Conservation (phyloP, 2,888 invertebrate species). For the Harpalus rubripes region DNA sequence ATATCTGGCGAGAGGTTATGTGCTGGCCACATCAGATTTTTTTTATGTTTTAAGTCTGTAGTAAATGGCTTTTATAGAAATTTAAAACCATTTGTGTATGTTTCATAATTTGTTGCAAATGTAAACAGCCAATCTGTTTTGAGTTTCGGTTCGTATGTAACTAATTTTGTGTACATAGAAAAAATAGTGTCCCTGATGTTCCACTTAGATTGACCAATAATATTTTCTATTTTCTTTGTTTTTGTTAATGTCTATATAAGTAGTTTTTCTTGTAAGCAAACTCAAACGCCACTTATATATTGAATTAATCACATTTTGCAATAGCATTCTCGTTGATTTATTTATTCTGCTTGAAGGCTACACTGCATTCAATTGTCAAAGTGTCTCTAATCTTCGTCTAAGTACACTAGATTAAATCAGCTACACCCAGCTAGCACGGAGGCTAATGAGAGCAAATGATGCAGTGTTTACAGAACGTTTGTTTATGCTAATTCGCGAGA, state of each 20-base stretch:
- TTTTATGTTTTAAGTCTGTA: no score
- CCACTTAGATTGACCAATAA: no score
- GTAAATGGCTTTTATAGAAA: no score
- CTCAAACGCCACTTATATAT: background rate
- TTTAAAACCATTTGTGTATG: no score
- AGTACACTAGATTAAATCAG: background rate
- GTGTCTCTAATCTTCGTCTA: constrained; percentile 29
- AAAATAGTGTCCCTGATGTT: no score
- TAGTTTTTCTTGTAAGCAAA: constrained; percentile 1
- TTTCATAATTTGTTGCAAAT: no score
- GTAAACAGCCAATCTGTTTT: no score
- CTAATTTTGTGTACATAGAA: no score
- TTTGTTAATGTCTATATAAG: constrained; percentile 13
- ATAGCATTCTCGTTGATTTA: constrained; percentile 45
- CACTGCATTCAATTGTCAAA: constrained; percentile 61
- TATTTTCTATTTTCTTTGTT: background rate
- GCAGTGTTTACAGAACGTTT: background rate
- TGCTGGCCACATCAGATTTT: no score
- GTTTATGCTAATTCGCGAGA: background rate
- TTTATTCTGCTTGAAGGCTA: constrained; percentile 60
- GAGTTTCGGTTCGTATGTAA: no score
- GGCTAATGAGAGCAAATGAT: constrained; percentile 1
- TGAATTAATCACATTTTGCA: background rate
- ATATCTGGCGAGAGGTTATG: no score
- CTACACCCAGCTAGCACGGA: background rate